Percentiles rank a stretch among this genome's conserved stretches.
These are phyloP conservation scores for Protobothrops mucrosquamatus DNA, from an alignment of 2,113 vertebrate genomes.

Conservation along the genomic window DNA sequence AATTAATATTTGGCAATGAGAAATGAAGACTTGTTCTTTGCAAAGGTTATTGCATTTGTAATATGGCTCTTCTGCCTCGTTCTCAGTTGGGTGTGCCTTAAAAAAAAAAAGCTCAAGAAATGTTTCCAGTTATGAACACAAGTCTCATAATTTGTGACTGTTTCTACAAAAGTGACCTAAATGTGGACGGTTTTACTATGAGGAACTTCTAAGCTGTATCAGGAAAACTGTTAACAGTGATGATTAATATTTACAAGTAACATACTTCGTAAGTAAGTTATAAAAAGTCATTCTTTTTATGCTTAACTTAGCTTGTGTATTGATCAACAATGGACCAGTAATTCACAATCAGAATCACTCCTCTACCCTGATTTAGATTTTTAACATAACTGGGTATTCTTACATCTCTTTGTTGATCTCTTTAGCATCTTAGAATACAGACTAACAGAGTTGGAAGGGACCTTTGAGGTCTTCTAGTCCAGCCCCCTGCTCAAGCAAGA, in stretches of 20 bases:
- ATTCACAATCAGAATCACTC: background rate
- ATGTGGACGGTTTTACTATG: background rate
- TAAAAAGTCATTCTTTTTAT: background rate
- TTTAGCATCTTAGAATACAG: background rate
- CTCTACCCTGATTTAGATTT: background rate
- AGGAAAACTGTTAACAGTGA: background rate
- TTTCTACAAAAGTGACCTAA: background rate
- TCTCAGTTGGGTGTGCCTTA: background rate
- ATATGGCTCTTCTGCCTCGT: background rate
- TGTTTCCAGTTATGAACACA: background rate
- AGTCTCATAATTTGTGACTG: background rate
- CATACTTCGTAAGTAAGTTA: background rate
- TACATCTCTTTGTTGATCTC: background rate
- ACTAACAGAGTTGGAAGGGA: background rate
- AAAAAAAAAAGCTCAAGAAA: background rate
- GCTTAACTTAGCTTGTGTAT: background rate
- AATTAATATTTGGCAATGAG: background rate
- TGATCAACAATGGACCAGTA: background rate
- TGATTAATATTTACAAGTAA: background rate
- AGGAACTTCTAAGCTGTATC: background rate
- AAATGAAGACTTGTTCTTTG: background rate
- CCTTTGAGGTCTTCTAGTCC: background rate
- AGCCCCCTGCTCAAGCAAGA: background rate
- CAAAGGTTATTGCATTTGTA: background rate
- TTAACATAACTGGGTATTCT: background rate